Percentiles rank a stretch among this genome's conserved stretches.
Evolutionary conservation across 2,888 invertebrate species (phyloP).

Genomic region (Clostera curtula): DNA sequence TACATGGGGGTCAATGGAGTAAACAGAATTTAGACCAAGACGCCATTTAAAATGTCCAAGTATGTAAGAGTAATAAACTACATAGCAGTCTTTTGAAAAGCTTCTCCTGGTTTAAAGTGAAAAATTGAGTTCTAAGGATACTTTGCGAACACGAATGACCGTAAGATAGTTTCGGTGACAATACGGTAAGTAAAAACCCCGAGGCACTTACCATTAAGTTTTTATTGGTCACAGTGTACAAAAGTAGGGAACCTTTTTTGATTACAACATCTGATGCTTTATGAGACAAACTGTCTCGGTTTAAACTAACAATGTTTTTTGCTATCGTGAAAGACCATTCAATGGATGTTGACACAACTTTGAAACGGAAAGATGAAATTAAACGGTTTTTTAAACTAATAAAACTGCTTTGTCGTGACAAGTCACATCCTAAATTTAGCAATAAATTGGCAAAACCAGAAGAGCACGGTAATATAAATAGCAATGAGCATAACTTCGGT

Average conservation of each 20-base stretch:
- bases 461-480: not conserved
- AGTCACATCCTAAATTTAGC: not conserved
- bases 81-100: too few relatives aligned
- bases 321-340: not conserved
- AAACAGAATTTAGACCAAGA: too few relatives aligned
- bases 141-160: too few relatives aligned
- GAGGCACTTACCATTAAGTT: too few relatives aligned
- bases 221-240: too few relatives aligned
- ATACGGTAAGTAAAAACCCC: too few relatives aligned
- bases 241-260: not conserved
- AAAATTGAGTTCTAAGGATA: too few relatives aligned
- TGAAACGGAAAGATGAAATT: not conserved
- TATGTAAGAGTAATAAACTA: too few relatives aligned
- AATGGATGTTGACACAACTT: constrained; percentile 2
- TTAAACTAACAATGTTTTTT: constrained; percentile 1
- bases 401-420: not conserved
- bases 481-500: not conserved
- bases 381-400: not conserved
- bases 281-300: not conserved
- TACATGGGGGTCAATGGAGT: too few relatives aligned
- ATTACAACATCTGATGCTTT: constrained; percentile 1
- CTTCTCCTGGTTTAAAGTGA: too few relatives aligned
- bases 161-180: too few relatives aligned
- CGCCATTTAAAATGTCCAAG: too few relatives aligned
- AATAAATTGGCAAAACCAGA: not conserved